A percentile compares a stretch with the other conserved stretches of the same genome.
phyloP scores from a whole-genome alignment of 2,113 vertebrate genomes.

The Hyaena hyaena region DNA sequence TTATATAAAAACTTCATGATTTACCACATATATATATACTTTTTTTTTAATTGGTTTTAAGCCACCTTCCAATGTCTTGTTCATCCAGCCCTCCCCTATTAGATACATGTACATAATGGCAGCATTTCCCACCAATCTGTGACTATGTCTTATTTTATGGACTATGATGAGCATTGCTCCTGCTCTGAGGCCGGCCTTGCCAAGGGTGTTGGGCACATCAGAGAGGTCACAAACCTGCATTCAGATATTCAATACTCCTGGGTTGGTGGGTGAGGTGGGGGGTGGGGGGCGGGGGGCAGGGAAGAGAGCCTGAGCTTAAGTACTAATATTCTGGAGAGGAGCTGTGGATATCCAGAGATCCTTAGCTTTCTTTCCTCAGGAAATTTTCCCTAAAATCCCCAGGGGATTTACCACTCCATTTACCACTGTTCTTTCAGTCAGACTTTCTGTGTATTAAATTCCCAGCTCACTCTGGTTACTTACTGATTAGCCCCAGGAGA shows the following conservation, averaged over 20 bases:
- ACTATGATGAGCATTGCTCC: neutral
- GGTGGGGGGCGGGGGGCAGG: fast-evolving
- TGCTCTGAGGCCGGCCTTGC: neutral
- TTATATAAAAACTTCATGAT: neutral
- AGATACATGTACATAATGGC: neutral
- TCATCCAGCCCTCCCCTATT: neutral
- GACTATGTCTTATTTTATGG: neutral
- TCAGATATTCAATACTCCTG: neutral
- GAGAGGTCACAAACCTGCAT: neutral
- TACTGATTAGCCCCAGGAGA: constrained; percentile 35
- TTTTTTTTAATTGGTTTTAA: neutral
- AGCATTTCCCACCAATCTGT: no score
- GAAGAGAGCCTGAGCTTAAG: neutral
- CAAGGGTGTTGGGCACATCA: neutral
- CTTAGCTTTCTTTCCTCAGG: neutral
- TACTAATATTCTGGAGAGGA: neutral
- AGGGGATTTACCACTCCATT: neutral
- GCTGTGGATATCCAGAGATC: neutral
- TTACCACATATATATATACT: neutral
- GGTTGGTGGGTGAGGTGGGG: neutral
- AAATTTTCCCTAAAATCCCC: neutral
- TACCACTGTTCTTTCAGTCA: neutral
- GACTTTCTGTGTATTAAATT: constrained; percentile 40
- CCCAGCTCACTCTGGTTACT: constrained; percentile 52
- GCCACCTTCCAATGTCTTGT: neutral